phyloP scores from a whole-genome alignment of 2,113 vertebrate genomes.

The Naja naja region DNA sequence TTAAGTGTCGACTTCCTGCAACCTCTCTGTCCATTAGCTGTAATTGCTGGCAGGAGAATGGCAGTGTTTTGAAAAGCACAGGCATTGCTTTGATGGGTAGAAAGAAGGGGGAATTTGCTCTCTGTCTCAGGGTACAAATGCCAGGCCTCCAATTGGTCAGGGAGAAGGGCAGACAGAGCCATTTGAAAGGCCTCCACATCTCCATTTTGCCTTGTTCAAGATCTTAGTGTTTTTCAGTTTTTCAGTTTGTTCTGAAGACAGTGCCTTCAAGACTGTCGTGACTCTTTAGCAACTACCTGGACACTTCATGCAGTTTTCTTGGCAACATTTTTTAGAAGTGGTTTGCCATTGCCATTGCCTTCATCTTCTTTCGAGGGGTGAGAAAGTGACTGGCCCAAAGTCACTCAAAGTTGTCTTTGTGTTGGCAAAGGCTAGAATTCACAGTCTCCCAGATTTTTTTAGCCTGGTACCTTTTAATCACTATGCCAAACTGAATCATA shows the following conservation, averaged over 20 bases:
- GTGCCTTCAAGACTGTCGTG: neutral
- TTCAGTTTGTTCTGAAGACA: neutral
- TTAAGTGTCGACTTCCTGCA: neutral
- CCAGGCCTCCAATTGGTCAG: constrained; percentile 11
- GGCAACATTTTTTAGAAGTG: neutral
- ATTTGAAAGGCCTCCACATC: neutral
- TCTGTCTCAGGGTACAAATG: constrained; percentile 7
- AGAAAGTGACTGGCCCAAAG: neutral
- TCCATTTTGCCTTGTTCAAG: neutral
- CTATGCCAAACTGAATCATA: neutral
- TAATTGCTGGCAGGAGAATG: constrained; percentile 22
- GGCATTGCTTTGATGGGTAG: neutral
- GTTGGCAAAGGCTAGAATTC: neutral
- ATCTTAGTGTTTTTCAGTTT: neutral
- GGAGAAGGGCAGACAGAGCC: neutral
- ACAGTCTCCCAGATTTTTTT: neutral
- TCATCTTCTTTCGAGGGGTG: neutral
- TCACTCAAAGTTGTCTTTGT: neutral
- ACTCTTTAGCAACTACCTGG: neutral
- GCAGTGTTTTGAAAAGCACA: neutral
- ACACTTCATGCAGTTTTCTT: neutral
- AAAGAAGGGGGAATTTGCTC: neutral
- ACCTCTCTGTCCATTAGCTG: constrained; percentile 22
- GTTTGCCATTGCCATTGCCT: neutral
- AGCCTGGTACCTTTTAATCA: neutral